Evolutionary conservation across 2,888 invertebrate species (phyloP).

Genomic region (Cryptophagus acutangulus): DNA sequence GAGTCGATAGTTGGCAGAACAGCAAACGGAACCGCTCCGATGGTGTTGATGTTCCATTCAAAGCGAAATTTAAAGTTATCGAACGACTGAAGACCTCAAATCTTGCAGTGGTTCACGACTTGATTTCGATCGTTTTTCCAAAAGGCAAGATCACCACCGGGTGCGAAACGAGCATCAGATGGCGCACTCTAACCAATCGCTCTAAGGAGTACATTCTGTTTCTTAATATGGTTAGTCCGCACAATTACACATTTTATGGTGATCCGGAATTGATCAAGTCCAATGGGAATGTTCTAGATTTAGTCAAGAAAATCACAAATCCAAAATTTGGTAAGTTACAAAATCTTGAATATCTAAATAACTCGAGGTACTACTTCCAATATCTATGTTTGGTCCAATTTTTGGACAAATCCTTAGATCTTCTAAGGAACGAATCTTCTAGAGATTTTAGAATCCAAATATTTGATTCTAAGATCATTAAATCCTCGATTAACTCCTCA

Average conservation of each 20-base stretch:
- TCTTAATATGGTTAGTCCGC: slow-evolving; percentile 54
- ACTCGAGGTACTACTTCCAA: too few species aligned
- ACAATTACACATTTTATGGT: slow-evolving; percentile 55
- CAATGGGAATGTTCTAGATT: slow-evolving; percentile 19
- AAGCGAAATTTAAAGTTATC: slow-evolving; percentile 59
- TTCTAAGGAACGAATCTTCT: too few species aligned
- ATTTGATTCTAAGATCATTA: too few species aligned
- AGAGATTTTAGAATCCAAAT: too few species aligned
- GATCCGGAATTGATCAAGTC: slow-evolving; percentile 48
- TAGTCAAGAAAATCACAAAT: slow-evolving; percentile 35
- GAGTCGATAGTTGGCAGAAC: slow-evolving; percentile 60
- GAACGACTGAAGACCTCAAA: slow-evolving; percentile 60
- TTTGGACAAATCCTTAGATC: too few species aligned
- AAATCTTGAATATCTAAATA: too few species aligned
- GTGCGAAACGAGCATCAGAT: too few species aligned
- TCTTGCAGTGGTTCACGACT: slow-evolving; percentile 47
- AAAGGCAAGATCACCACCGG: slow-evolving; percentile 24
- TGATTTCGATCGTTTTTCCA: slow-evolving; percentile 52
- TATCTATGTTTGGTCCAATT: too few species aligned
- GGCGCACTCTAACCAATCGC: slow-evolving; percentile 31
- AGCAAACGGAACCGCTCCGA: too few species aligned
- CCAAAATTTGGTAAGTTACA: slow-evolving; percentile 41
- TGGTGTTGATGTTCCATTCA: slow-evolving; percentile 31
- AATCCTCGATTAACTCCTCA: too few species aligned
- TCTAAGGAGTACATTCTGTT: slow-evolving; percentile 58